These are phyloP conservation scores for Exephanes ischioxanthus DNA, from an alignment of 2,888 invertebrate genomes.

Conservation along the genomic window DNA sequence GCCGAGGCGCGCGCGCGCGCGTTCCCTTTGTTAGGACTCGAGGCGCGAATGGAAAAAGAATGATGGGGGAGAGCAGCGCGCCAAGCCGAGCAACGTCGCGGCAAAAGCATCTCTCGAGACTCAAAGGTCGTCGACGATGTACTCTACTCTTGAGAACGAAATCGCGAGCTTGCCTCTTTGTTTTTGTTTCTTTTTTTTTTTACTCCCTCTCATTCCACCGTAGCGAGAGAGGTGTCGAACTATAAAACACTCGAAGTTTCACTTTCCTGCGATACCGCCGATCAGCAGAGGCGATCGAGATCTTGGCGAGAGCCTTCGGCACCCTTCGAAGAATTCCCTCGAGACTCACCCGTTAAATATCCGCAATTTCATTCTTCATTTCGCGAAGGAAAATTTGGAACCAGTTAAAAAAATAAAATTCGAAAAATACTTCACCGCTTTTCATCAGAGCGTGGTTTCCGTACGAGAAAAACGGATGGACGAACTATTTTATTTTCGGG, in stretches of 20 bases:
- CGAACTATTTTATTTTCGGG: neutral
- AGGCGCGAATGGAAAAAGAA: constrained; percentile 63
- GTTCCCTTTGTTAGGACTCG: constrained; percentile 61
- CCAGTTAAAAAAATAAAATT: neutral
- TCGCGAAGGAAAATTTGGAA: neutral
- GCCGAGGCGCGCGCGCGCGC: constrained; percentile 29
- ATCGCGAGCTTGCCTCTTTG: constrained; percentile 39
- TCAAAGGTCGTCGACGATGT: constrained; percentile 62
- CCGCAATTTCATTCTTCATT: neutral
- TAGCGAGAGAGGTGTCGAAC: constrained; percentile 27
- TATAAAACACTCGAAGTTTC: constrained; percentile 10
- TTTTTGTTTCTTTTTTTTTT: constrained; percentile 18
- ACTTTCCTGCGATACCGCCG: constrained; percentile 3
- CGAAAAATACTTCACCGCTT: neutral
- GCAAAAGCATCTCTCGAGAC: constrained; percentile 48
- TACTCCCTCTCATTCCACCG: neutral
- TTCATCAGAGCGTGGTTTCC: neutral
- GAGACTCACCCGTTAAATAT: neutral
- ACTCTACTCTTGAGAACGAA: constrained; percentile 41
- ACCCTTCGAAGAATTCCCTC: neutral
- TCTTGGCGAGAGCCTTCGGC: too few relatives aligned
- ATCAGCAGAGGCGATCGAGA: too few relatives aligned
- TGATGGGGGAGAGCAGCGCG: constrained; percentile 50
- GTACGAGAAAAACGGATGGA: neutral
- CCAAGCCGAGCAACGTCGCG: constrained; percentile 30